Evolutionary conservation across 1,140 invertebrate genomes (phyloP).

Genomic region (Drosophila jambulina): DNA sequence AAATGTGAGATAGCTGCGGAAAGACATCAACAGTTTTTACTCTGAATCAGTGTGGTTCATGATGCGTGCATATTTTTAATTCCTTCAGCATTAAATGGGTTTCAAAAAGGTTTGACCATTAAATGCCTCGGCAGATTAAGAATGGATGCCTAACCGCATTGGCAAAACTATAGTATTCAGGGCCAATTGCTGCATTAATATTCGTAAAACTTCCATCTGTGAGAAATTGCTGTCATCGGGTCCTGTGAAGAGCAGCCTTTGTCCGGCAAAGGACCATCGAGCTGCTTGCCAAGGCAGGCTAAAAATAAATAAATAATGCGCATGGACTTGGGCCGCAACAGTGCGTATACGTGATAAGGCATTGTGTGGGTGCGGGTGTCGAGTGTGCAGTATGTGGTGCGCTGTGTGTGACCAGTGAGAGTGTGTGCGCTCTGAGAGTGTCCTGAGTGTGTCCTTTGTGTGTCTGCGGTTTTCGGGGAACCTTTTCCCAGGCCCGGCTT

Average conservation of each 20-base stretch:
- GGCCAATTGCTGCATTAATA: constrained; percentile 31
- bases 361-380: constrained; percentile 24
- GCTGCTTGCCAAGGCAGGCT: constrained; percentile 38
- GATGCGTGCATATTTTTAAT: constrained; percentile 1
- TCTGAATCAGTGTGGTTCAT: background rate
- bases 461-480: constrained; percentile 43
- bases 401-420: background rate
- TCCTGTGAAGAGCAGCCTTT: constrained; percentile 16
- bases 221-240: constrained; percentile 45
- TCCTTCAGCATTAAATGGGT: background rate
- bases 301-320: constrained; percentile 67
- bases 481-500: constrained; percentile 1
- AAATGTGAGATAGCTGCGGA: background rate
- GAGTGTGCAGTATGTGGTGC: constrained; percentile 9
- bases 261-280: constrained; percentile 38
- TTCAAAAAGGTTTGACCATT: constrained; percentile 3
- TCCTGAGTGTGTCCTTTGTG: constrained; percentile 15
- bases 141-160: constrained; percentile 8
- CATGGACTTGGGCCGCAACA: constrained; percentile 48
- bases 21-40: background rate
- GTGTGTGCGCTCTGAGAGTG: background rate
- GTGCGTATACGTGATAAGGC: constrained; percentile 74
- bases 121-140: constrained; percentile 5
- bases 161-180: constrained; percentile 13
- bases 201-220: constrained; percentile 38